phyloP scores from a whole-genome alignment of 2,113 vertebrate species.

The Nannobrachium achirus region DNA sequence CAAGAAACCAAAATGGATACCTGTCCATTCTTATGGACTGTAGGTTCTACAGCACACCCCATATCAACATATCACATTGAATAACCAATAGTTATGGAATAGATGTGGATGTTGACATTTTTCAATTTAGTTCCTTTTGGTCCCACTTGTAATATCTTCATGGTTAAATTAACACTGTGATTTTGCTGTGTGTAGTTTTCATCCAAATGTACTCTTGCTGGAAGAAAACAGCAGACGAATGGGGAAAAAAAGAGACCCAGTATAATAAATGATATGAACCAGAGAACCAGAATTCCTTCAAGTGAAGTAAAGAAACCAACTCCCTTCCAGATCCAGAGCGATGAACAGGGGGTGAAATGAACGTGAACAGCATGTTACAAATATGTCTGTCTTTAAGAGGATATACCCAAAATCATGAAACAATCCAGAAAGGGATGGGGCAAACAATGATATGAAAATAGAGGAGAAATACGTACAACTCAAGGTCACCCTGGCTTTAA shows the following conservation, averaged over 20 bases:
- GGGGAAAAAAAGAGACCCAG: slow-evolving; percentile 18
- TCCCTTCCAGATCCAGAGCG: slow-evolving; percentile 36
- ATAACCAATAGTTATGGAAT: too few relatives aligned
- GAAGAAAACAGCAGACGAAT: slow-evolving; percentile 47
- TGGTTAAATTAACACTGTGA: too few relatives aligned
- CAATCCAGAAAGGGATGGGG: slow-evolving; percentile 42
- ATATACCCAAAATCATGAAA: slow-evolving; percentile 41
- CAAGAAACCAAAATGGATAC: too few relatives aligned
- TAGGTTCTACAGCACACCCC: too few relatives aligned
- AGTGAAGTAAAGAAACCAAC: slow-evolving; percentile 48
- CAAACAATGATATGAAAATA: slow-evolving; percentile 44
- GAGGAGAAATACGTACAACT: slow-evolving; percentile 44
- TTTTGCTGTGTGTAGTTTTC: slow-evolving; percentile 26
- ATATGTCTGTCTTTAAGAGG: slow-evolving; percentile 36
- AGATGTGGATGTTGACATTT: too few relatives aligned
- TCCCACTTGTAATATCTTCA: too few relatives aligned
- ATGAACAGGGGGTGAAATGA: slow-evolving; percentile 47
- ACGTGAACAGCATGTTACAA: slow-evolving; percentile 31
- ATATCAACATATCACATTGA: too few relatives aligned
- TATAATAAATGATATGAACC: slow-evolving; percentile 50
- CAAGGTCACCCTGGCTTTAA: slow-evolving; percentile 72
- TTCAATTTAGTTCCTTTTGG: not conserved
- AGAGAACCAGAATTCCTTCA: slow-evolving; percentile 38
- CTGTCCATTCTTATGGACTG: too few relatives aligned
- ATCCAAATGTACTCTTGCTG: slow-evolving; percentile 40